Evolutionary conservation across 2,113 vertebrate genomes (phyloP).

Genomic region (Dromiciops gliroides): DNA sequence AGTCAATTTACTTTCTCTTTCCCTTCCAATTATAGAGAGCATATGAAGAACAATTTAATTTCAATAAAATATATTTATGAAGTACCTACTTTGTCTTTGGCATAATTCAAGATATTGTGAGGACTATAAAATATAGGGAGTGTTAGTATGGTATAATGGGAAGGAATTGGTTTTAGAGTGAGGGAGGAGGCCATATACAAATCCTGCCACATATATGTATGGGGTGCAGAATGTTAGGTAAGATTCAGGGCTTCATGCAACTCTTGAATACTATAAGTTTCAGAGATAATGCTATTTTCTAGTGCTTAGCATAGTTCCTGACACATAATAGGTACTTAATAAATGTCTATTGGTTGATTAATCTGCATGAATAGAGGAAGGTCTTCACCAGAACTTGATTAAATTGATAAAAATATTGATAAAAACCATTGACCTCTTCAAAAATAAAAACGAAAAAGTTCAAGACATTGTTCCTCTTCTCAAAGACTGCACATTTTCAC

Average conservation of each 20-base stretch:
- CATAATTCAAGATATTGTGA: background rate
- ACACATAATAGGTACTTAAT: background rate
- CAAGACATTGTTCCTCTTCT: background rate
- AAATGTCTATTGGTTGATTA: background rate
- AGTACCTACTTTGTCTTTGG: background rate
- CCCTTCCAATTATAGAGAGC: background rate
- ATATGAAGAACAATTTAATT: background rate
- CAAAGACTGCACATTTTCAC: background rate
- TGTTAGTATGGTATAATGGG: background rate
- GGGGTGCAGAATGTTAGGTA: background rate
- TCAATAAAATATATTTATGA: background rate
- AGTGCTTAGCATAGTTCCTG: background rate
- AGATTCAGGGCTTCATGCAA: background rate
- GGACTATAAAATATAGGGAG: background rate
- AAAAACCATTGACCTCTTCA: background rate
- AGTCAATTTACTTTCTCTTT: background rate
- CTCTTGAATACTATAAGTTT: background rate
- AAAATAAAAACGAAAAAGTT: background rate
- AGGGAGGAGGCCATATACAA: background rate
- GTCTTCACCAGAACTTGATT: background rate
- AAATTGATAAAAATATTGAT: too few relatives aligned
- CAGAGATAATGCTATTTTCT: background rate
- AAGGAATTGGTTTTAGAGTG: background rate
- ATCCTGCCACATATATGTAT: background rate
- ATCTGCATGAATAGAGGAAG: background rate